Conservation (phyloP, 1,140 invertebrate species). For the Olivierus martensii region DNA sequence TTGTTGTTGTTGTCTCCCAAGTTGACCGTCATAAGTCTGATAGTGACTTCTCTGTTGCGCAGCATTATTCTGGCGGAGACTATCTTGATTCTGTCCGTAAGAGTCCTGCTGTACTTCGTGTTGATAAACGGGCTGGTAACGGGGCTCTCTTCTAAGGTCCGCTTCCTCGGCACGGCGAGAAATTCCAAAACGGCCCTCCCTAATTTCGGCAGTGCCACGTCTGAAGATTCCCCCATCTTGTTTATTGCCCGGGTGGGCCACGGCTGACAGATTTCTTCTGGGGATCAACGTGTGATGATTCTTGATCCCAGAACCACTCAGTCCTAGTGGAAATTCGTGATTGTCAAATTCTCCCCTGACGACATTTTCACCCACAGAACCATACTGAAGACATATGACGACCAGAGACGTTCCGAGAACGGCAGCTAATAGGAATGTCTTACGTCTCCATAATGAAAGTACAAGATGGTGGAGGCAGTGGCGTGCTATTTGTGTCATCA, state of each 20-base stretch:
- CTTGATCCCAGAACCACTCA: background rate
- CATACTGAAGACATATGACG: constrained; percentile 18
- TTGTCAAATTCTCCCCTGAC: background rate
- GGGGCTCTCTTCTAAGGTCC: too few relatives aligned
- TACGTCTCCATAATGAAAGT: constrained; percentile 17
- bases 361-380: constrained; percentile 7
- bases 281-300: constrained; percentile 13
- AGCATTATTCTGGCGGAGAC: background rate
- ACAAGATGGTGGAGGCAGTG: constrained; percentile 12
- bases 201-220: too few relatives aligned
- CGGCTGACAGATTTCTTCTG: constrained; percentile 16
- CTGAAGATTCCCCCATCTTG: too few relatives aligned
- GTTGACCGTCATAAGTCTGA: too few relatives aligned
- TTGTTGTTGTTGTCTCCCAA: too few relatives aligned
- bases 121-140: too few relatives aligned
- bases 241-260: background rate
- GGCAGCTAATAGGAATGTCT: constrained; percentile 16
- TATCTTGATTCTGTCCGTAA: background rate
- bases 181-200: too few relatives aligned
- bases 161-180: too few relatives aligned
- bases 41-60: too few relatives aligned
- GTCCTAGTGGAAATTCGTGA: constrained; percentile 5
- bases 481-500: constrained; percentile 11
- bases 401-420: constrained; percentile 15
- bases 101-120: too few relatives aligned